Conservation (phyloP, 2,888 invertebrate species). For the Neelides folsomi region DNA sequence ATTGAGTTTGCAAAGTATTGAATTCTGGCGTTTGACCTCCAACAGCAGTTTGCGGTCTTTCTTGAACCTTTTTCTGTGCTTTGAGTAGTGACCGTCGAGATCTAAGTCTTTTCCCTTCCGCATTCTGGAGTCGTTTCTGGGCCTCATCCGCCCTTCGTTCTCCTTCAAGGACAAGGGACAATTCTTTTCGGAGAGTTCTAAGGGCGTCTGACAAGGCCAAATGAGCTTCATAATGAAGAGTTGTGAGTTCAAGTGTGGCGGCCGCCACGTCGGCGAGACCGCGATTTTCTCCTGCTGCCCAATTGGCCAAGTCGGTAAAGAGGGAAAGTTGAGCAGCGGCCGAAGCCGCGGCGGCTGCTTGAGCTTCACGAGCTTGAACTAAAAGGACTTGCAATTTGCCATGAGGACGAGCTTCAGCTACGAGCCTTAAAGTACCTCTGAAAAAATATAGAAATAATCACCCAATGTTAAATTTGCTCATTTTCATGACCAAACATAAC, state of each 20-base stretch:
- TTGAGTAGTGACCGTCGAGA: constrained; percentile 23
- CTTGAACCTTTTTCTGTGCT: constrained; percentile 26
- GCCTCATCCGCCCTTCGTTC: constrained; percentile 27
- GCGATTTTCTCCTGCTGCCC: constrained; percentile 31
- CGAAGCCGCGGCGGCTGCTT: constrained; percentile 24
- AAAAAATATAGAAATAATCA: too few species aligned
- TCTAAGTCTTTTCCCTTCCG: constrained; percentile 29
- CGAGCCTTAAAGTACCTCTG: too few species aligned
- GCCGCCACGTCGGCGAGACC: constrained; percentile 30
- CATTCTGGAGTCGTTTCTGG: constrained; percentile 25
- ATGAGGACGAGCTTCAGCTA: too few species aligned
- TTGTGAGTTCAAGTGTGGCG: constrained; percentile 25
- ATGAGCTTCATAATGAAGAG: constrained; percentile 21
- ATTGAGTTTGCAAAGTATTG: constrained; percentile 38
- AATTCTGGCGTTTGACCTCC: constrained; percentile 34
- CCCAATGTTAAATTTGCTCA: too few species aligned
- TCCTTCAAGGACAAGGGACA: constrained; percentile 30
- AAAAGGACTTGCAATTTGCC: too few species aligned
- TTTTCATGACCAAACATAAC: too few species aligned
- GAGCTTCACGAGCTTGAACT: constrained; percentile 27
- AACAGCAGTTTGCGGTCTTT: not conserved
- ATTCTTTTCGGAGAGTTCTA: constrained; percentile 30
- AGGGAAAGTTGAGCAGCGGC: constrained; percentile 29
- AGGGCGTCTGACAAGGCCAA: constrained; percentile 27
- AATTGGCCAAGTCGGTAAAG: constrained; percentile 30